Evolutionary conservation across 1,140 invertebrate genomes (phyloP), one percentile per base, ranked within the genome.

Genomic region (Venturia canescens): DNA sequence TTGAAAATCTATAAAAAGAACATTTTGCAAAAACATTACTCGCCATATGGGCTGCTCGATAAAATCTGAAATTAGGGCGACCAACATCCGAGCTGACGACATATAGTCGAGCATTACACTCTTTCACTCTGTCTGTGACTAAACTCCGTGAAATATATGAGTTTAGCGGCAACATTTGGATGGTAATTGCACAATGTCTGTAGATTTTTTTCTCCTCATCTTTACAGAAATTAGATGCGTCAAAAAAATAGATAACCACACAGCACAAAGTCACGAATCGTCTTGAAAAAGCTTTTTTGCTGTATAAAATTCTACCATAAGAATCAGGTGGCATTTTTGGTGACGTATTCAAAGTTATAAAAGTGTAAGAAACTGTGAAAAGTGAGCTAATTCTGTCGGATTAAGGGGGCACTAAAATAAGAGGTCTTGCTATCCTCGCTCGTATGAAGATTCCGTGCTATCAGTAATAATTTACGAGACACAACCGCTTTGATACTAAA

Each of bases 81-180:
- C n/a, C 66, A 18, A 69, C 26, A 69, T 69, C 66, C 66, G 66
- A 69, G 66, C 27, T 69, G 29, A 69, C 66, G 66, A 69, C 66
- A 69, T 69, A 31, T 31, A 69, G 66, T 18, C n/a, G 16, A n/a
- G 66, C 66, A 27, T 63, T 63, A 27, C 60, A 26, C 60, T 63
- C 60, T 63, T 0, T 34, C 29, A 31, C 29, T 69, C 29, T 69
- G 27, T 69, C 66, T 31, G 18, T 21, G 18, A 53, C 6, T 53
- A 1, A n/a, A 53, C 6, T 18, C 1, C 50, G 50, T 53, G n/a
- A 44, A 44, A 44, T 44, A 13, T 44, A 44, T 9, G 38, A 44
- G 11, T 5, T 5, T 13, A 44, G 5, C 2, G 38, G 5, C 38
- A 44, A 44, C 7, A 44, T 44, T 44, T 13, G 38, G 11, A 5